These are phyloP conservation scores for Drosophila parabipectinata DNA, from an alignment of 1,140 invertebrate genomes.

Conservation along the genomic window DNA sequence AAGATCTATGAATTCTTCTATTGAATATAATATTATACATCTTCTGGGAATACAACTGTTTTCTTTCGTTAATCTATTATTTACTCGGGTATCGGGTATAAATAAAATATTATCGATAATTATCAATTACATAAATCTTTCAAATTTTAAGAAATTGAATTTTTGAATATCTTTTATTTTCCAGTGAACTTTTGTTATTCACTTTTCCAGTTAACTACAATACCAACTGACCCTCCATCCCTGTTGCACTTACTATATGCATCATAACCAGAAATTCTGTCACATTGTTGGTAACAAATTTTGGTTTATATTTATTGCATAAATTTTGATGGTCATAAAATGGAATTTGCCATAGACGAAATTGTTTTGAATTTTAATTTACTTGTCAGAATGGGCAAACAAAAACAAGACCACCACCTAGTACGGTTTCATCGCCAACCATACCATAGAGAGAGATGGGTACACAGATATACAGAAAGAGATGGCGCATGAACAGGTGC, in stretches of 20 bases:
- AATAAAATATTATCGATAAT: too few relatives aligned
- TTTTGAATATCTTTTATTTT: not conserved
- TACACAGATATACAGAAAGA: slow-evolving; percentile 22
- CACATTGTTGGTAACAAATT: slow-evolving; percentile 76
- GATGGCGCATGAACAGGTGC: slow-evolving; percentile 17
- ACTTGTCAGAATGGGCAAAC: slow-evolving; percentile 49
- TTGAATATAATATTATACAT: too few relatives aligned
- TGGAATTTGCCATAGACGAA: slow-evolving; percentile 70
- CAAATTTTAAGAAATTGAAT: too few relatives aligned
- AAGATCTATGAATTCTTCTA: too few relatives aligned
- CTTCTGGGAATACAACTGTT: too few relatives aligned
- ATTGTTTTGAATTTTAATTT: slow-evolving; percentile 82
- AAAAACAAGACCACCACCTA: slow-evolving; percentile 16
- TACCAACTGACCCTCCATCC: not conserved
- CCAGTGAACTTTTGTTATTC: slow-evolving; percentile 33
- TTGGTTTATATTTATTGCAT: slow-evolving; percentile 81
- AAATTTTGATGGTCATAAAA: slow-evolving; percentile 78
- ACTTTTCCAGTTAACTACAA: slow-evolving; percentile 23
- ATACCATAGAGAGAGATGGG: slow-evolving; percentile 22
- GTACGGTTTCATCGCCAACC: too few relatives aligned
- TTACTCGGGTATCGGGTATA: too few relatives aligned
- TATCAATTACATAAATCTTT: too few relatives aligned
- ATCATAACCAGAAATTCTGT: slow-evolving; percentile 17
- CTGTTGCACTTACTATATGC: slow-evolving; percentile 9
- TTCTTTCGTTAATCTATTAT: too few relatives aligned